Evolutionary conservation across 2,113 vertebrate genomes (phyloP).

Genomic region (Leucoraja erinaceus): DNA sequence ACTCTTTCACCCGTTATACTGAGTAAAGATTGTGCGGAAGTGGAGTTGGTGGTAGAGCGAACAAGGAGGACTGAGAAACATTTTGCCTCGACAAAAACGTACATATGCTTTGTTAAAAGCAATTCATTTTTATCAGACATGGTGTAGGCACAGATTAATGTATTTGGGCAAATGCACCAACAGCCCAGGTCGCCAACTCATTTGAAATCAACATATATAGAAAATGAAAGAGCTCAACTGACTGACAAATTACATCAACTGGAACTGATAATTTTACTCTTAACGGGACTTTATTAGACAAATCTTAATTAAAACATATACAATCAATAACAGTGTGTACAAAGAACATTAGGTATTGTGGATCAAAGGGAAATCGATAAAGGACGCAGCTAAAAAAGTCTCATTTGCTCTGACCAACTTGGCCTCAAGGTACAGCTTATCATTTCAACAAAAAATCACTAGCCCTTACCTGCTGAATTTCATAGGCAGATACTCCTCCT

Average conservation of each 20-base stretch:
- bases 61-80: not conserved
- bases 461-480: slow-evolving; percentile 25
- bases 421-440: not conserved
- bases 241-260: slow-evolving; percentile 24
- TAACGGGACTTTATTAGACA: not conserved
- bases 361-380: slow-evolving; percentile 28
- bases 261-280: slow-evolving; percentile 22
- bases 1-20: not conserved
- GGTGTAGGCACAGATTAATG: slow-evolving; percentile 25
- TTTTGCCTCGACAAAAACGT: not conserved
- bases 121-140: slow-evolving; percentile 5
- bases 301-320: slow-evolving; percentile 30
- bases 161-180: slow-evolving; percentile 12
- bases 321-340: slow-evolving; percentile 19
- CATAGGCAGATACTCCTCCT: not conserved
- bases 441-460: slow-evolving; percentile 21
- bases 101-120: not conserved
- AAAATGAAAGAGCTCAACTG: slow-evolving; percentile 25
- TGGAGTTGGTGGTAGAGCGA: no score
- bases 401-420: not conserved
- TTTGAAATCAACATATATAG: not conserved
- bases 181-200: not conserved
- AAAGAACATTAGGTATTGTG: not conserved
- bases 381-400: not conserved
- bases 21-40: not conserved